Percentiles rank a stretch among this genome's conserved stretches.
Conservation (phyloP, 2,888 invertebrate species). For the Synergus japonicus region DNA sequence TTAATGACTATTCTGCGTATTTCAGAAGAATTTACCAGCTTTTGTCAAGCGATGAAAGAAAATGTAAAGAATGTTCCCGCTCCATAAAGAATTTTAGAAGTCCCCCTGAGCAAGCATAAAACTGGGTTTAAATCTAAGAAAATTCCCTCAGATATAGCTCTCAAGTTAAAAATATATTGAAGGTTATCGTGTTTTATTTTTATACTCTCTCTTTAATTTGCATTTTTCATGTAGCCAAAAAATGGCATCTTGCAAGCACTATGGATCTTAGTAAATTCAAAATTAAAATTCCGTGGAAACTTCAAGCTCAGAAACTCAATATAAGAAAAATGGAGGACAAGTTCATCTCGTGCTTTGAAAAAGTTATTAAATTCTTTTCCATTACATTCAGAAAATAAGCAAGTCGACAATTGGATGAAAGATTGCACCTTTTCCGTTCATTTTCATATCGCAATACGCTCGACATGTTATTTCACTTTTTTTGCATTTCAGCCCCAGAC, state of each 20-base stretch:
- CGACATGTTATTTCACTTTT: background rate
- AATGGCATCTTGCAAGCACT: background rate
- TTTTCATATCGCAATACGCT: background rate
- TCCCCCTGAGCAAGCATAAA: background rate
- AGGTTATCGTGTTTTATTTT: conserved; percentile 3
- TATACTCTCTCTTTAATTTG: background rate
- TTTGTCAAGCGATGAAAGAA: background rate
- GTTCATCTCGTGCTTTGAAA: background rate
- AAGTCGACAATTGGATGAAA: background rate
- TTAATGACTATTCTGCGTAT: too few species aligned
- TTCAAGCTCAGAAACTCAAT: too few species aligned
- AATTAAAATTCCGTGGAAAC: too few species aligned
- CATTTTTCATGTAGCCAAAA: background rate
- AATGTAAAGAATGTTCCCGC: background rate
- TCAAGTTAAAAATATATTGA: background rate
- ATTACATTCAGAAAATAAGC: background rate
- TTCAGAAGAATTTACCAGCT: too few species aligned
- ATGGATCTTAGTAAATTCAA: too few species aligned
- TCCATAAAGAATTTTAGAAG: background rate
- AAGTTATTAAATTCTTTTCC: background rate
- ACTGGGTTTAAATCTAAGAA: conserved; percentile 9
- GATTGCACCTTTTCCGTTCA: background rate
- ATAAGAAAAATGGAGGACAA: too few species aligned
- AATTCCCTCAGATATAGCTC: background rate
- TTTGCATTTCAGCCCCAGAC: background rate